A percentile compares a stretch with the other conserved stretches of the same genome.
Conservation (phyloP, 1,140 invertebrate species). For the Drosophila hydei region DNA sequence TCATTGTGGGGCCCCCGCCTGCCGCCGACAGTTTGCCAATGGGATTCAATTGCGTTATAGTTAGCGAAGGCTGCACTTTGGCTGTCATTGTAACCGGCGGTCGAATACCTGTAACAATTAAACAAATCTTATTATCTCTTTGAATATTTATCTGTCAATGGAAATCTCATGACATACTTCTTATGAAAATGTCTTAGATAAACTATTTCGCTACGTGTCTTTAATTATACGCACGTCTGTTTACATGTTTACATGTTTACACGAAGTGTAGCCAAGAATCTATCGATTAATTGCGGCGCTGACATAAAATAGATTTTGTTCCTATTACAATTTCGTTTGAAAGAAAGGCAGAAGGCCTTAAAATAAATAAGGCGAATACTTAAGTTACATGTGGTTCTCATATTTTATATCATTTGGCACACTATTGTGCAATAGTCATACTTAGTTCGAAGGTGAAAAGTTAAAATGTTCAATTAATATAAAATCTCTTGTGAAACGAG, state of each 20-base stretch:
- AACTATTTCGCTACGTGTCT: background rate
- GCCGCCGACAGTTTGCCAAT: slow-evolving; percentile 66
- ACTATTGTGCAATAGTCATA: too few relatives aligned
- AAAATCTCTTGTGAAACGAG: too few relatives aligned
- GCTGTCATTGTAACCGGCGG: slow-evolving; percentile 78
- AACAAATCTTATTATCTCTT: background rate
- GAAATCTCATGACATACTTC: background rate
- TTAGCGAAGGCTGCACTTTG: slow-evolving; percentile 81
- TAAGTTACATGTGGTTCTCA: too few relatives aligned
- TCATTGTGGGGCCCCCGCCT: slow-evolving; percentile 44
- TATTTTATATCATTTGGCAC: too few relatives aligned
- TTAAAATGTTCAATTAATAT: too few relatives aligned
- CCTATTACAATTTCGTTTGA: background rate
- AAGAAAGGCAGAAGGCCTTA: background rate
- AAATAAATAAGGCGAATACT: too few relatives aligned
- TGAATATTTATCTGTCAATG: too few relatives aligned
- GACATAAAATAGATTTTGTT: background rate
- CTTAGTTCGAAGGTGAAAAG: too few relatives aligned
- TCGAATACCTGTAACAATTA: slow-evolving; percentile 53
- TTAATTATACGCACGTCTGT: too few relatives aligned
- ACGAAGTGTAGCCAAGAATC: background rate
- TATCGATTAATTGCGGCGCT: slow-evolving; percentile 1
- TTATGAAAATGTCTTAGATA: background rate
- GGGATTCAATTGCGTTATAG: slow-evolving; percentile 79
- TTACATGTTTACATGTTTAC: background rate